phyloP scores from a whole-genome alignment of 2,888 invertebrate genomes.

The Tachina grossa region DNA sequence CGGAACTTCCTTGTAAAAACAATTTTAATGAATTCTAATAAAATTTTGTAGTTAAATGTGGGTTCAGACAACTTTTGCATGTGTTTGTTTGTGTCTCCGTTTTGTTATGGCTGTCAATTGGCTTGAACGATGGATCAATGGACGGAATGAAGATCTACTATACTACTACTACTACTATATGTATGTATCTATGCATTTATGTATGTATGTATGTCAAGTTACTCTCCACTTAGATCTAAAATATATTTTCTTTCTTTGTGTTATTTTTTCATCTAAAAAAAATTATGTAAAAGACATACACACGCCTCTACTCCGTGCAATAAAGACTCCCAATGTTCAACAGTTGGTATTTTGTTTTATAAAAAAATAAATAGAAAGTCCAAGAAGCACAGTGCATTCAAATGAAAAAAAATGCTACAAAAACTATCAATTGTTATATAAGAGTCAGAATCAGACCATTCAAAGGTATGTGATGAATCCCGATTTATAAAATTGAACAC shows the following conservation, averaged over 20 bases:
- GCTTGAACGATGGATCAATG: slow-evolving; percentile 7
- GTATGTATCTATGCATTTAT: not conserved
- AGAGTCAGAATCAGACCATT: no score
- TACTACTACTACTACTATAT: not conserved
- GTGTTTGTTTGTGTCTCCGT: not conserved
- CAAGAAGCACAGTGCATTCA: slow-evolving; percentile 26
- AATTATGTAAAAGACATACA: slow-evolving; percentile 13
- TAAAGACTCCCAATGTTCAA: slow-evolving; percentile 32
- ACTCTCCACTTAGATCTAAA: slow-evolving; percentile 24
- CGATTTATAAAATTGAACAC: no score
- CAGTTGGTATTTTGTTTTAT: slow-evolving; percentile 47
- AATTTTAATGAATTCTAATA: slow-evolving; percentile 47
- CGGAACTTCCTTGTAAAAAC: not conserved
- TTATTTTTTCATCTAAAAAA: not conserved
- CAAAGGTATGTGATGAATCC: no score
- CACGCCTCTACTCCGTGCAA: slow-evolving; percentile 23
- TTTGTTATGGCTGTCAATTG: slow-evolving; percentile 44
- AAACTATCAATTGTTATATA: no score
- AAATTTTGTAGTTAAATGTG: slow-evolving; percentile 39
- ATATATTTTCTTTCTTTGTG: not conserved
- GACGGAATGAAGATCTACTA: slow-evolving; percentile 1
- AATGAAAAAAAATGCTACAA: not conserved
- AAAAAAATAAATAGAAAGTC: slow-evolving; percentile 9
- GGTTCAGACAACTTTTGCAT: not conserved
- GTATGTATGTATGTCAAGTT: slow-evolving; percentile 7